A percentile compares a stretch with the other conserved stretches of the same genome.
Conservation (phyloP, 2,797 vertebrate genomes). For the Xerus rutilus region DNA sequence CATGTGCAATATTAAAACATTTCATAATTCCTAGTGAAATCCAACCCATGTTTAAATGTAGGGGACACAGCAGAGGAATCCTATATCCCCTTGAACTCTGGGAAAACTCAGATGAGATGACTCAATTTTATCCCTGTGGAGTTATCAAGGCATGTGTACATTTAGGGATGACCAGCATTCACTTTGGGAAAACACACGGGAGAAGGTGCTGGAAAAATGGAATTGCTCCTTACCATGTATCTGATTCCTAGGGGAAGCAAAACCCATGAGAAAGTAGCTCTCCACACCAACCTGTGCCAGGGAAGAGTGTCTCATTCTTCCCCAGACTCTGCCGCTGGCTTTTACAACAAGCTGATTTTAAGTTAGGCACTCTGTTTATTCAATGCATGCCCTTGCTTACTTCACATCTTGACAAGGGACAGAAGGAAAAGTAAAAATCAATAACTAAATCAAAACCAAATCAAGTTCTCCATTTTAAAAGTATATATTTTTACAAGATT, state of each 20-base stretch:
- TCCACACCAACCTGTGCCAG: not conserved
- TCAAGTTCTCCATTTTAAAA: not conserved
- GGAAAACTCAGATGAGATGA: not conserved
- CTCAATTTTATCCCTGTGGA: not conserved
- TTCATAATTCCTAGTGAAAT: not conserved
- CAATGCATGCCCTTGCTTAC: not conserved
- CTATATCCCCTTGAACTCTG: not conserved
- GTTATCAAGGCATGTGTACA: not conserved
- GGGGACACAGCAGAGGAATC: fast-evolving
- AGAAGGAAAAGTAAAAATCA: not conserved
- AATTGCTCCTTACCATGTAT: fast-evolving
- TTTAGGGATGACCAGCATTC: not conserved
- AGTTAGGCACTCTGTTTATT: not conserved
- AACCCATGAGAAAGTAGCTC: not conserved
- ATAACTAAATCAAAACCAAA: not conserved
- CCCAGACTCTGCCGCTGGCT: not conserved
- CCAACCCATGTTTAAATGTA: not conserved
- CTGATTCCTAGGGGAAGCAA: not conserved
- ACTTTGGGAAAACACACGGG: not conserved
- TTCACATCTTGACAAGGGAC: not conserved
- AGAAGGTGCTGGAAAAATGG: not conserved
- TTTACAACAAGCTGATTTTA: not conserved
- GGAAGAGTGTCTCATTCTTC: not conserved
- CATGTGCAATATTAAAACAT: not conserved
- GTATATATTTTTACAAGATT: not conserved